phyloP scores from a whole-genome alignment of 2,797 vertebrate genomes.

The Tiaroga cobitis region DNA sequence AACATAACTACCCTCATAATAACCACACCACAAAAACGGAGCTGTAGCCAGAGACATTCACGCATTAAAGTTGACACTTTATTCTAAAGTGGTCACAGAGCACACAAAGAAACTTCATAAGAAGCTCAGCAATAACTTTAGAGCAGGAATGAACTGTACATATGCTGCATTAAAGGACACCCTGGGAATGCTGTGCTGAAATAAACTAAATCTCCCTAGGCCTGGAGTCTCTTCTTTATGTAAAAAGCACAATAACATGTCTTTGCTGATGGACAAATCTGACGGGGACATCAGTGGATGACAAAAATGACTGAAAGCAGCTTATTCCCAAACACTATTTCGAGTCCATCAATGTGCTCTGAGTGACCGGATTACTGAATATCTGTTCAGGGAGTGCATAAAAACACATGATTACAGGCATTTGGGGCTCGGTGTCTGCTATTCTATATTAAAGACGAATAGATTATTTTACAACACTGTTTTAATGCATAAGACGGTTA shows the following conservation, averaged over 20 bases:
- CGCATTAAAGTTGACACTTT: conserved; percentile 1
- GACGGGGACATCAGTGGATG: conserved; percentile 26
- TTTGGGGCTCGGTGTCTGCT: conserved; percentile 1
- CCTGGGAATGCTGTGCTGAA: conserved; percentile 9
- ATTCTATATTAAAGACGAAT: conserved; percentile 8
- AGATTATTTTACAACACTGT: not conserved
- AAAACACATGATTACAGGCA: conserved; percentile 45
- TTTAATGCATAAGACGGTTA: not conserved
- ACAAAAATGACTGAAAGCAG: conserved; percentile 51
- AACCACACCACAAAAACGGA: conserved; percentile 23
- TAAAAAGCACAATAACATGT: conserved; percentile 28
- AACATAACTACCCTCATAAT: conserved; percentile 27
- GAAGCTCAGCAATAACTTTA: conserved; percentile 6
- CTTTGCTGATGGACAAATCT: conserved; percentile 43
- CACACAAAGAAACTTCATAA: conserved; percentile 7
- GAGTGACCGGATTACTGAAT: conserved; percentile 39
- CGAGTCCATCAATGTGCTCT: conserved; percentile 33
- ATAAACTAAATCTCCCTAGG: conserved; percentile 38
- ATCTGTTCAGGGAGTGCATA: conserved; percentile 39
- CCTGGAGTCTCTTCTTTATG: conserved; percentile 28
- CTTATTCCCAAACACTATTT: conserved; percentile 43
- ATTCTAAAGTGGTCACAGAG: conserved; percentile 11
- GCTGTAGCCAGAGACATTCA: conserved; percentile 4
- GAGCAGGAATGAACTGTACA: too few species aligned
- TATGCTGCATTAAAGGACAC: conserved; percentile 1